These are phyloP conservation scores for Steinernema carpocapsae DNA, from an alignment of 2,888 invertebrate genomes.

Conservation along the genomic window DNA sequence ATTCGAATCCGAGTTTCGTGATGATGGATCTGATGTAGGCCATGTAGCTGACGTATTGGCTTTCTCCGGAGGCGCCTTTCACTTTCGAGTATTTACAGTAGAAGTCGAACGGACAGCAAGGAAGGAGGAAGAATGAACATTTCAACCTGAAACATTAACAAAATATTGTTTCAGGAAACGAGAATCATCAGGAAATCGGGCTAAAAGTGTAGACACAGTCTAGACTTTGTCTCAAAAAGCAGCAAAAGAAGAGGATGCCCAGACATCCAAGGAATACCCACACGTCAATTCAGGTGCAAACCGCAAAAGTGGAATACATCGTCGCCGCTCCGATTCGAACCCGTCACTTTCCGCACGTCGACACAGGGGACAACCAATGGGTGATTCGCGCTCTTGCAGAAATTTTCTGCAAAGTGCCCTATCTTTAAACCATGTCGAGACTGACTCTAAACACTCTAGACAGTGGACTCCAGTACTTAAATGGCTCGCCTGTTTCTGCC, in stretches of 20 bases:
- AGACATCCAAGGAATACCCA: slow-evolving; percentile 11
- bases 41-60: slow-evolving; percentile 69
- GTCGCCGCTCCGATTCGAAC: not conserved
- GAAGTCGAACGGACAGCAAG: slow-evolving; percentile 93
- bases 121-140: slow-evolving; percentile 84
- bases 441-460: too few relatives aligned
- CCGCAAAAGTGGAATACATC: slow-evolving; percentile 12
- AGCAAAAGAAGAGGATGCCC: slow-evolving; percentile 8
- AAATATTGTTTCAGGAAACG: not conserved
- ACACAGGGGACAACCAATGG: not conserved
- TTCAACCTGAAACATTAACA: slow-evolving; percentile 49
- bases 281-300: slow-evolving; percentile 19
- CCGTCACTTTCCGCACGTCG: not conserved
- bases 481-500: too few relatives aligned
- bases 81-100: slow-evolving; percentile 78
- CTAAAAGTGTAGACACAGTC: not conserved
- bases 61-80: slow-evolving; percentile 34
- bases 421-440: too few relatives aligned
- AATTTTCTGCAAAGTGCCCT: too few relatives aligned
- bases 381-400: not conserved
- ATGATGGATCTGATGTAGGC: slow-evolving; percentile 71
- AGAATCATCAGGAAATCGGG: too few relatives aligned
- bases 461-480: too few relatives aligned
- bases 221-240: too few relatives aligned
- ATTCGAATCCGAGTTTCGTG: slow-evolving; percentile 77